Evolutionary conservation across 2,797 vertebrate species (phyloP).

Genomic region (Brachyalestes nurse): DNA sequence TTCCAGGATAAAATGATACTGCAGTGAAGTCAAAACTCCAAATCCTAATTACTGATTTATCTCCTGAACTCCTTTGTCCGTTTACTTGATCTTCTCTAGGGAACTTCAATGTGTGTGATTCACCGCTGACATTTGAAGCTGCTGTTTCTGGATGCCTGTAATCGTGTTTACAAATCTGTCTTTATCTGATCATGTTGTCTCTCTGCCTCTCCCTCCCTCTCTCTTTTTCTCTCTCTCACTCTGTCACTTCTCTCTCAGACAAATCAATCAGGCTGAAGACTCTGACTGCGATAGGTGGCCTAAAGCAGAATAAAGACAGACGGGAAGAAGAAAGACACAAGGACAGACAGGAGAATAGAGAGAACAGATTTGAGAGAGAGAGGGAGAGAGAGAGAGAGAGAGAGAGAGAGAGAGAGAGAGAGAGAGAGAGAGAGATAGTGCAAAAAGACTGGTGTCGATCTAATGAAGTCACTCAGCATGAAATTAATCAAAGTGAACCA

Average conservation of each 20-base stretch:
- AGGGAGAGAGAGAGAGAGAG: not conserved
- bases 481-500: slow-evolving; percentile 2
- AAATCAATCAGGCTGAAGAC: slow-evolving; percentile 44
- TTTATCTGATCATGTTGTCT: slow-evolving; percentile 16
- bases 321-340: slow-evolving; percentile 4
- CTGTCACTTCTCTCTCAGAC: slow-evolving; percentile 15
- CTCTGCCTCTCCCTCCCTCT: not conserved
- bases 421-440: not conserved
- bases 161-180: slow-evolving; percentile 12
- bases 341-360: slow-evolving; percentile 36
- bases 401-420: not conserved
- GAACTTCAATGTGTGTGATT: not conserved
- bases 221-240: not conserved
- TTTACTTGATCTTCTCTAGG: not conserved
- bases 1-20: not conserved
- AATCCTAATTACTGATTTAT: not conserved
- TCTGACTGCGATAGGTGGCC: slow-evolving; percentile 47
- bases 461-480: slow-evolving; percentile 11
- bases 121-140: slow-evolving; percentile 16
- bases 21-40: not conserved
- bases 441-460: slow-evolving; percentile 2
- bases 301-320: slow-evolving; percentile 22
- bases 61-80: not conserved
- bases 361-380: not conserved
- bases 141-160: slow-evolving; percentile 4